Conservation (phyloP, 2,113 vertebrate genomes). For the Xerus inauris region DNA sequence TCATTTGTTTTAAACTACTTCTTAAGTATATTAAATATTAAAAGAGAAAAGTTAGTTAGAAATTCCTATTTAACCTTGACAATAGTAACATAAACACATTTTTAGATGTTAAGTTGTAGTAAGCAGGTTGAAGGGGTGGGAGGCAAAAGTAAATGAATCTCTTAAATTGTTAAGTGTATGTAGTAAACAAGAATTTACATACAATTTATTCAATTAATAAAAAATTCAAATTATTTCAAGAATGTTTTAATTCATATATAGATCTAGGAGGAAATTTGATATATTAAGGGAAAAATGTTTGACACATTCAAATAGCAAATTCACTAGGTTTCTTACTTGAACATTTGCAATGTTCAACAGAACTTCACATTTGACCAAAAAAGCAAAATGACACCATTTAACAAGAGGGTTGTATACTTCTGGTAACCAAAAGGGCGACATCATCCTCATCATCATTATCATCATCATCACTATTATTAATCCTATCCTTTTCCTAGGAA, state of each 20-base stretch:
- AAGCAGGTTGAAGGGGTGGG: not conserved
- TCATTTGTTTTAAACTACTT: not conserved
- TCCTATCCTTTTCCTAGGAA: too few species aligned
- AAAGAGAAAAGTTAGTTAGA: not conserved
- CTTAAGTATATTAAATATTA: not conserved
- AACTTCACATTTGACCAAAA: constrained; percentile 63
- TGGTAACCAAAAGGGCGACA: constrained; percentile 23
- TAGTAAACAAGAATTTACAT: not conserved
- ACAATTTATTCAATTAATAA: not conserved
- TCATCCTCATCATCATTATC: constrained; percentile 50
- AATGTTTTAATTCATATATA: not conserved
- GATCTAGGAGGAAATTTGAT: not conserved
- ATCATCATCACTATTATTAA: constrained; percentile 61
- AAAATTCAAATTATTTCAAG: not conserved
- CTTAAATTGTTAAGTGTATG: not conserved
- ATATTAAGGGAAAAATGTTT: not conserved
- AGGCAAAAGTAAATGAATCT: not conserved
- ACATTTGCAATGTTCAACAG: constrained; percentile 39
- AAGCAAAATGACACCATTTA: not conserved
- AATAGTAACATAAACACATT: not conserved
- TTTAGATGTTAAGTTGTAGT: not conserved
- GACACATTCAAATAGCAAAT: not conserved
- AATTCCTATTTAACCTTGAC: not conserved
- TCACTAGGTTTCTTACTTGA: not conserved
- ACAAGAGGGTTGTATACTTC: constrained; percentile 17